phyloP scores from a whole-genome alignment of 1,140 invertebrate species.

The Drosophila nikananu region DNA sequence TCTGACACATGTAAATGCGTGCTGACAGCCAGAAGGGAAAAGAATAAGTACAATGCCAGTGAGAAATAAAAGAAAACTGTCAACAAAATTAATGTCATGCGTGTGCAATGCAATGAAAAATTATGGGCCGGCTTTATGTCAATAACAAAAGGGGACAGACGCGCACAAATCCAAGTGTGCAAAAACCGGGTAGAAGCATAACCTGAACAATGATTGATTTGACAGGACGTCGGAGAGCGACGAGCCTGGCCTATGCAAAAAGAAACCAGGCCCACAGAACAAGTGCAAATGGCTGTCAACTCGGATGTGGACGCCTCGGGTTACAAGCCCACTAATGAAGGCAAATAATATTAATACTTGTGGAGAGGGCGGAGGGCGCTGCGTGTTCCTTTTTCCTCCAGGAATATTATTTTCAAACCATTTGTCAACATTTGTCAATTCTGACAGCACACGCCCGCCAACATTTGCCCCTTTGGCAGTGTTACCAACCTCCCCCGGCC shows the following conservation, averaged over 20 bases:
- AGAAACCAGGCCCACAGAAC: constrained; percentile 19
- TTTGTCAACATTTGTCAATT: constrained; percentile 84
- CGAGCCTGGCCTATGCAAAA: constrained; percentile 47
- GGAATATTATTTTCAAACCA: constrained; percentile 76
- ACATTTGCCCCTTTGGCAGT: constrained; percentile 56
- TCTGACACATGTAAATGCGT: constrained; percentile 81
- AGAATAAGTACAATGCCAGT: constrained; percentile 63
- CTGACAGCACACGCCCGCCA: constrained; percentile 72
- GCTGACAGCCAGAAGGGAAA: constrained; percentile 68
- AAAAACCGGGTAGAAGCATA: constrained; percentile 20
- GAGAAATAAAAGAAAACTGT: constrained; percentile 82
- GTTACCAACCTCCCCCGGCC: constrained; percentile 24
- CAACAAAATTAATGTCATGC: constrained; percentile 85
- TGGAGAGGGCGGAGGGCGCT: constrained; percentile 6
- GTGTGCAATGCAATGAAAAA: constrained; percentile 83
- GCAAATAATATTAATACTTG: constrained; percentile 74
- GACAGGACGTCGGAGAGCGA: constrained; percentile 68
- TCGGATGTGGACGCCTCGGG: constrained; percentile 56
- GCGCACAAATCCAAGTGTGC: constrained; percentile 39
- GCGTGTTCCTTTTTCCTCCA: constrained; percentile 21
- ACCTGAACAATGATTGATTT: constrained; percentile 82
- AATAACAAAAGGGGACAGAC: constrained; percentile 69
- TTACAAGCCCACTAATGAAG: constrained; percentile 76
- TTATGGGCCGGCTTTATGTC: constrained; percentile 80
- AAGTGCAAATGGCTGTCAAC: constrained; percentile 52